Evolutionary conservation across 2,113 vertebrate genomes (phyloP).

Genomic region (Octodon degus): DNA sequence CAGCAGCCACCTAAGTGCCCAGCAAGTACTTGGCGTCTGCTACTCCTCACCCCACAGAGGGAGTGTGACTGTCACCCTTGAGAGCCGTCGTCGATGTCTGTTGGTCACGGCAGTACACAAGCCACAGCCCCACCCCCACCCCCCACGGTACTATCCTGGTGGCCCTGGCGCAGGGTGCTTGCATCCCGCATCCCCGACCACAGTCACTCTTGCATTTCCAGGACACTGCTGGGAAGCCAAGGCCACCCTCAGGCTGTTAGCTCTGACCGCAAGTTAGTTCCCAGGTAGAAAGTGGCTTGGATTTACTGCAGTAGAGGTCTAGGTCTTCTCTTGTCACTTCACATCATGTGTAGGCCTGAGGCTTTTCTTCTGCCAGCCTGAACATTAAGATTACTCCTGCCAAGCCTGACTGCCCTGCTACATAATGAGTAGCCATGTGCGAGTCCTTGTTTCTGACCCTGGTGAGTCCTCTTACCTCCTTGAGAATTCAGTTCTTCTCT

Average conservation of each 20-base stretch:
- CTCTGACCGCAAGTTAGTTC: not conserved
- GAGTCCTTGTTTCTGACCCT: not conserved
- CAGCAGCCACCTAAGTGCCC: not conserved
- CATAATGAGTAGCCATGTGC: not conserved
- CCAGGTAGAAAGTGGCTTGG: not conserved
- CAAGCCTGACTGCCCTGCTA: not conserved
- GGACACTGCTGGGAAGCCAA: not conserved
- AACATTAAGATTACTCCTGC: not conserved
- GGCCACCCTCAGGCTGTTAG: not conserved
- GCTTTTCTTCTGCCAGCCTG: not conserved
- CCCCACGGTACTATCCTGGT: not conserved
- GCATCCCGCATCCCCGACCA: not conserved
- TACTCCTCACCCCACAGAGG: not conserved
- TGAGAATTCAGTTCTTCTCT: not conserved
- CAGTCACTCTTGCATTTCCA: not conserved
- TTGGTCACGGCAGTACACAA: not conserved
- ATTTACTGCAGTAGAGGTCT: not conserved
- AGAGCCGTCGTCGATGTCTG: not conserved
- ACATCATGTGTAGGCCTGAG: not conserved
- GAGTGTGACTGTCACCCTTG: not conserved
- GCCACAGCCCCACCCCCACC: not conserved
- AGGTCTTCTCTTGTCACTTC: not conserved
- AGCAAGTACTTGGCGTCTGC: not conserved
- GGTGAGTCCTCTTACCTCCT: not conserved
- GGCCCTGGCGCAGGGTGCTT: not conserved